phyloP scores from a whole-genome alignment of 2,888 invertebrate genomes.

The Leptinotarsa rubiginosa region DNA sequence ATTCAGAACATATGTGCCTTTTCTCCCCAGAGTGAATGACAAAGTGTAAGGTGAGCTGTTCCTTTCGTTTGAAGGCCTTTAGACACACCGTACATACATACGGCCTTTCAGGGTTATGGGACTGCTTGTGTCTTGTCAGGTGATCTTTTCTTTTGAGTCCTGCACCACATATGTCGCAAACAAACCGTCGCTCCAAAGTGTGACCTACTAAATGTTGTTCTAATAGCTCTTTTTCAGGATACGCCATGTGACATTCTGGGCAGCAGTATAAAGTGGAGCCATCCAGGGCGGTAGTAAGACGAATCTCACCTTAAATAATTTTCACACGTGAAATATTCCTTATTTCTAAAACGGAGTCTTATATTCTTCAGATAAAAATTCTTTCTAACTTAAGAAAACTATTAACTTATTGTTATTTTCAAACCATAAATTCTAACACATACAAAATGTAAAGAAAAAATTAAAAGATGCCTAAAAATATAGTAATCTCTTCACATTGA shows the following conservation, averaged over 20 bases:
- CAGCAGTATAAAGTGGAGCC: conserved; percentile 89
- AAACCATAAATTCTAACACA: no score
- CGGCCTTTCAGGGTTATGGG: conserved; percentile 89
- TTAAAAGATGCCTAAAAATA: no score
- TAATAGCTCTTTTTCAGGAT: conserved; percentile 84
- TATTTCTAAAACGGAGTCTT: no score
- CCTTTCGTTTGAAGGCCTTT: conserved; percentile 90
- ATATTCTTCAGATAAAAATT: no score
- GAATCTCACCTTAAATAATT: conserved; percentile 71
- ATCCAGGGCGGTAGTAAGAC: conserved; percentile 82
- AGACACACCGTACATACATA: conserved; percentile 89
- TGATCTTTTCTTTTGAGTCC: conserved; percentile 90
- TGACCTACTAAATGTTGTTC: conserved; percentile 90
- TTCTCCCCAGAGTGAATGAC: conserved; percentile 92
- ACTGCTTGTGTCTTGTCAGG: conserved; percentile 86
- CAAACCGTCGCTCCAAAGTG: conserved; percentile 85
- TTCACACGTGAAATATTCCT: no score
- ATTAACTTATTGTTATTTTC: no score
- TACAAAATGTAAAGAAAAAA: no score
- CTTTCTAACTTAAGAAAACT: no score
- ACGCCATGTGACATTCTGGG: conserved; percentile 91
- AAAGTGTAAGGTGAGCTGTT: conserved; percentile 88
- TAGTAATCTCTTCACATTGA: no score
- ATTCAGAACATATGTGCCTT: conserved; percentile 87
- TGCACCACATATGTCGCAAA: conserved; percentile 90